phyloP scores from a whole-genome alignment of 2,797 vertebrate species.

The Spinus olivaceus region DNA sequence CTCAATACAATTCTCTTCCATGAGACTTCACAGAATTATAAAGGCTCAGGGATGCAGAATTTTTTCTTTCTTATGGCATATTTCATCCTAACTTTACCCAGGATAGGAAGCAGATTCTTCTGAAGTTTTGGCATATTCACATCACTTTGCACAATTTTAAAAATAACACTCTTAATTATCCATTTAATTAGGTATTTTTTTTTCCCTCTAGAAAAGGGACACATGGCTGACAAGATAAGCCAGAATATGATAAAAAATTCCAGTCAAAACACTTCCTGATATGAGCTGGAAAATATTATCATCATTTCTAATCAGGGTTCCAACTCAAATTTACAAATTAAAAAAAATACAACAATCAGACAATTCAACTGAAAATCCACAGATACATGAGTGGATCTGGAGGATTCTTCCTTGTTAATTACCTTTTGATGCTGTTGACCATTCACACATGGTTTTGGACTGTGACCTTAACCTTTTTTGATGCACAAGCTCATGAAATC shows the following conservation, averaged over 20 bases:
- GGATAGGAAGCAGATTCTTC: background rate
- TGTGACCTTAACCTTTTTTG: background rate
- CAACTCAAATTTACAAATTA: background rate
- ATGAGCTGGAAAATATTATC: background rate
- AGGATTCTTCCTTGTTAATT: background rate
- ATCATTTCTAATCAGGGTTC: background rate
- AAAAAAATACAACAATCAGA: background rate
- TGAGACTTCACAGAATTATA: background rate
- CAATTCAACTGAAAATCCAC: background rate
- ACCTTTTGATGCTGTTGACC: background rate
- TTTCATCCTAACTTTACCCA: background rate
- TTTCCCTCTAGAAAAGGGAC: background rate
- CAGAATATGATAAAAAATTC: background rate
- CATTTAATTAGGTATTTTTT: background rate
- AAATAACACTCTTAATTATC: background rate
- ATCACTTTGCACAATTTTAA: background rate
- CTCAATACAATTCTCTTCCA: background rate
- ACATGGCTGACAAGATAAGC: fast-evolving
- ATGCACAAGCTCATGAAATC: background rate
- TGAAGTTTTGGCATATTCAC: background rate
- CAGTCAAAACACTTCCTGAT: background rate
- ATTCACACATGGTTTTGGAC: background rate
- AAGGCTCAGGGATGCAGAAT: background rate
- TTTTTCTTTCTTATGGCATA: background rate
- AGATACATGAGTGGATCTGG: background rate